A percentile compares a stretch with the other conserved stretches of the same genome.
Evolutionary conservation across 2,113 vertebrate genomes (phyloP).

Genomic region (Laticauda laticaudata): DNA sequence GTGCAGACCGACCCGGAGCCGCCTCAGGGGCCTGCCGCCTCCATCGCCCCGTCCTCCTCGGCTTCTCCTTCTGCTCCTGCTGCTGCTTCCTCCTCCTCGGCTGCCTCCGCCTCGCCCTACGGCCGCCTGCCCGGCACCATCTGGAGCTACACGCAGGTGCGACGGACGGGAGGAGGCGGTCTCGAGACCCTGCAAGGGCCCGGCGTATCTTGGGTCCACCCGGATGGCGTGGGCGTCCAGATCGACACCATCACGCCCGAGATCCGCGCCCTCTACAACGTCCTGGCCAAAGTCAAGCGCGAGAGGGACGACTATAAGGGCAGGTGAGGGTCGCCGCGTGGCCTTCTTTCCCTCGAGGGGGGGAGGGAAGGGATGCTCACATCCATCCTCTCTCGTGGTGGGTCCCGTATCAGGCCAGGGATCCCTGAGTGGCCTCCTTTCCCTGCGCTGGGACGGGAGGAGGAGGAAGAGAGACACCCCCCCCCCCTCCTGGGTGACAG

Average conservation of each 20-base stretch:
- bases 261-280: slow-evolving; percentile 95
- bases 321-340: slow-evolving; percentile 74
- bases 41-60: slow-evolving; percentile 45
- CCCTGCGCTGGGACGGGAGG: background rate
- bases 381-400: too few relatives aligned
- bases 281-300: slow-evolving; percentile 94
- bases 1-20: slow-evolving; percentile 86
- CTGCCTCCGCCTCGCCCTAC: slow-evolving; percentile 17
- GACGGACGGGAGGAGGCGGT: slow-evolving; percentile 77
- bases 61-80: background rate
- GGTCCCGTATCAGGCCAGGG: too few relatives aligned
- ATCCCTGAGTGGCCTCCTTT: background rate
- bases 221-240: slow-evolving; percentile 95
- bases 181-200: slow-evolving; percentile 87
- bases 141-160: slow-evolving; percentile 91
- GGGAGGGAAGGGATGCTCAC: too few relatives aligned
- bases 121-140: slow-evolving; percentile 89
- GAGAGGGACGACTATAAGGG: slow-evolving; percentile 94
- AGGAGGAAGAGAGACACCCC: too few relatives aligned
- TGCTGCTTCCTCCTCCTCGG: background rate
- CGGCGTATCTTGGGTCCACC: slow-evolving; percentile 90
- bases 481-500: too few relatives aligned
- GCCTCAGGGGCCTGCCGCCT: slow-evolving; percentile 50
- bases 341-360: background rate
- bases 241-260: slow-evolving; percentile 98